Base-by-base conservation (phyloP, 2,113 vertebrate species). In the Eubucco bourcierii region DNA sequence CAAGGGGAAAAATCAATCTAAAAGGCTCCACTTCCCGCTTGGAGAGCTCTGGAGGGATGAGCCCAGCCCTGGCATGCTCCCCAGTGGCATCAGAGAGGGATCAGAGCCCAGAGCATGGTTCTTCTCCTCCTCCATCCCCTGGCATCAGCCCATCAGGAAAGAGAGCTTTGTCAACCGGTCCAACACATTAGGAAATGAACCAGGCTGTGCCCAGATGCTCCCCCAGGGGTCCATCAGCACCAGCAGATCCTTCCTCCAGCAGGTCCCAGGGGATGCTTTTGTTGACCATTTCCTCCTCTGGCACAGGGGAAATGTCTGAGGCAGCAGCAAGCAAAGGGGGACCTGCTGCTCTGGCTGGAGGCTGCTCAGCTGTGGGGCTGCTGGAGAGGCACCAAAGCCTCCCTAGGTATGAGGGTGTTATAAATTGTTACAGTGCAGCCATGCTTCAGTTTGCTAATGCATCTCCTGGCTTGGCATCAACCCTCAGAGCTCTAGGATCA, bases 141-240 rank as follows among this genome's bases (percentile, higher is more conserved):
- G 92, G 84, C 95, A 87, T 10, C 2, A 1, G 41, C 90, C 87
- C 94, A 90, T 84, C 15, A 56, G 25, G 71, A 79, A 71, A 89
- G 52, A 92, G 56, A 63, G 46, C 73, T 90, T 88, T 24, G 17
- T 84, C 17, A 2, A 33, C n/a, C 1, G 6, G 12, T 41, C 2
- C 0, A 70, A 60, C 1, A 2, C 91, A 91, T 92, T 90, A 96
- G 72, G 79, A 87, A 74, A 80, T 66, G 87, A 61, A 94, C 24
- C 72, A 71, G 56, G 56, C 74, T 76, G 77, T 74, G 87, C 81
- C 79, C 72, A 93, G 85, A 74, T 67, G 61, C 44, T 68, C 84
- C 73, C 73, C 73, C 34, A 21, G 61, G 31, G 75, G 6, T 89
- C 84, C 95, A 93, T 94, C 82, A 94, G 56, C 68, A 59, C 24